A percentile compares a stretch with the other conserved stretches of the same genome.
Conservation (phyloP, 2,888 invertebrate species). For the Sminthurides aquaticus region DNA sequence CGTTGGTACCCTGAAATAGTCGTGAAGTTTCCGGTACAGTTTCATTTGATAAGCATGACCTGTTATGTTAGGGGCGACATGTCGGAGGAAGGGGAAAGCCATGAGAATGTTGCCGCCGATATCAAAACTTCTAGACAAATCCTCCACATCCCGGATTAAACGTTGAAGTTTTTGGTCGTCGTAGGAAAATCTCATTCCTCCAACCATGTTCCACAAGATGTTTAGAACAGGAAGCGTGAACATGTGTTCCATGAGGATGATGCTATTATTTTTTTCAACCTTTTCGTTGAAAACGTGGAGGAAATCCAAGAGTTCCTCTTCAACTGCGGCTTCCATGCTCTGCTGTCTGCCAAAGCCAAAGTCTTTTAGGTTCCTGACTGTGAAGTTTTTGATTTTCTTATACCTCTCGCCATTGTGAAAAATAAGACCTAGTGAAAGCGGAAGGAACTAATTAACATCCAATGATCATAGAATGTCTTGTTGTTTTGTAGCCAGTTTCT, state of each 20-base stretch:
- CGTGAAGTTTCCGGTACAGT: slow-evolving; percentile 31
- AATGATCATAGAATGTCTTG: neutral
- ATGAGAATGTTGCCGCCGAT: slow-evolving; percentile 39
- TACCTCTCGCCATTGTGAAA: slow-evolving; percentile 37
- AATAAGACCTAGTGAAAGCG: slow-evolving; percentile 31
- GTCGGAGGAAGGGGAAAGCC: slow-evolving; percentile 36
- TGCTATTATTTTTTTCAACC: slow-evolving; percentile 12
- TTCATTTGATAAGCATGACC: slow-evolving; percentile 38
- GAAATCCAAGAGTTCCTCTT: slow-evolving; percentile 36
- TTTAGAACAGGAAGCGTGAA: slow-evolving; percentile 41
- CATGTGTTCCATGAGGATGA: slow-evolving; percentile 28
- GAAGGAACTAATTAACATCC: neutral
- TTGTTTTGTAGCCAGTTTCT: neutral
- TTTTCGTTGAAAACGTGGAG: slow-evolving; percentile 27
- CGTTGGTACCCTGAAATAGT: slow-evolving; percentile 31
- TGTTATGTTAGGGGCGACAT: slow-evolving; percentile 32
- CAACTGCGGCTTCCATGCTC: slow-evolving; percentile 35
- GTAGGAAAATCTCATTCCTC: slow-evolving; percentile 31
- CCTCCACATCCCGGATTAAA: slow-evolving; percentile 31
- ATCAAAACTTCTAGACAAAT: slow-evolving; percentile 32
- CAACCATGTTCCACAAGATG: slow-evolving; percentile 39
- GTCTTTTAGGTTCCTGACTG: slow-evolving; percentile 32
- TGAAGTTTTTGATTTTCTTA: slow-evolving; percentile 32
- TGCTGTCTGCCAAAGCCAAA: slow-evolving; percentile 37
- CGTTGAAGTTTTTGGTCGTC: slow-evolving; percentile 32